Evolutionary conservation across 1,140 invertebrate species (phyloP).

Genomic region (Ericerus pela): DNA sequence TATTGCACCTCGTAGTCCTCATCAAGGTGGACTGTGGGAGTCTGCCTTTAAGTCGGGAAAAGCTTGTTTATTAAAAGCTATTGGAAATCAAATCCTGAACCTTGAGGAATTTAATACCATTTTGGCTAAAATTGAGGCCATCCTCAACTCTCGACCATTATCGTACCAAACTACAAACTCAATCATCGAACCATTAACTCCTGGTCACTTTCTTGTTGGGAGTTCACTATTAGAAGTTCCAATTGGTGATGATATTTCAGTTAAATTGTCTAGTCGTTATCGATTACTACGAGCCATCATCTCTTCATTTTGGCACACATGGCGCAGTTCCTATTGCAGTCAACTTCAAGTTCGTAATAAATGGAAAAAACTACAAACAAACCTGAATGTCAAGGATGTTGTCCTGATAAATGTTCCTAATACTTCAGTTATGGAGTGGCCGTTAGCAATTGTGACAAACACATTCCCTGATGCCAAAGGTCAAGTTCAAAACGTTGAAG

Average conservation of each 20-base stretch:
- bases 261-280: neutral
- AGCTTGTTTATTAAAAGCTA: neutral
- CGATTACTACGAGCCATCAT: neutral
- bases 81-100: neutral
- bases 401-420: neutral
- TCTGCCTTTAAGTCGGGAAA: neutral
- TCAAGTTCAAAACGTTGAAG: too few relatives aligned
- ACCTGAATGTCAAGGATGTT: neutral
- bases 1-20: neutral
- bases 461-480: too few relatives aligned
- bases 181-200: constrained; percentile 21
- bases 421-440: neutral
- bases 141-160: constrained; percentile 29
- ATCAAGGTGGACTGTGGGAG: constrained; percentile 12
- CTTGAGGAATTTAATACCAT: constrained; percentile 24
- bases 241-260: neutral
- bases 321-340: neutral
- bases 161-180: neutral
- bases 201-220: constrained; percentile 28
- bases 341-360: neutral
- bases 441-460: neutral
- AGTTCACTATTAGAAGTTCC: constrained; percentile 16
- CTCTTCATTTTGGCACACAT: constrained; percentile 12
- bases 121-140: constrained; percentile 25
- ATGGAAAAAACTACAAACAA: neutral